These are phyloP conservation scores for Ariolimax columbianus DNA, from an alignment of 2,888 invertebrate species.

Conservation along the genomic window DNA sequence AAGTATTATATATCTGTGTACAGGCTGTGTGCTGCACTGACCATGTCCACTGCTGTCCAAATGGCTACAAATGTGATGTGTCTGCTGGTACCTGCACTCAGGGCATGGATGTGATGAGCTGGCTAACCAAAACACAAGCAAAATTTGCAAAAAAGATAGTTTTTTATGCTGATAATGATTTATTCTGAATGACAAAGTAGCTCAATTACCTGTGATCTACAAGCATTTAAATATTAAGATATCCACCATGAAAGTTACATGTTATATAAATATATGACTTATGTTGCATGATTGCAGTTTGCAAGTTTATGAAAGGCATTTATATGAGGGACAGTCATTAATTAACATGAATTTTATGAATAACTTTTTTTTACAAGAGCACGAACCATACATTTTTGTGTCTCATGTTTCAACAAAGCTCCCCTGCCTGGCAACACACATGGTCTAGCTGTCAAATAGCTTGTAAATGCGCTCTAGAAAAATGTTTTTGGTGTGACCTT, in stretches of 20 bases:
- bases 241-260: neutral
- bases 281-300: neutral
- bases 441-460: too few relatives aligned
- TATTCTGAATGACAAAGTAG: neutral
- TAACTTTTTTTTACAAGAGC: too few relatives aligned
- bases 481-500: too few relatives aligned
- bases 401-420: too few relatives aligned
- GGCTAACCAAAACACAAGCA: slow-evolving; percentile 40
- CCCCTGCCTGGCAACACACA: too few relatives aligned
- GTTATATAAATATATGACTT: neutral
- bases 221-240: neutral
- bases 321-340: neutral
- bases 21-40: slow-evolving; percentile 75
- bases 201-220: neutral
- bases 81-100: slow-evolving; percentile 60
- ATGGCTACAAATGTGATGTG: slow-evolving; percentile 66
- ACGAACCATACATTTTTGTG: too few relatives aligned
- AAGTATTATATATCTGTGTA: too few relatives aligned
- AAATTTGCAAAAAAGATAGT: neutral
- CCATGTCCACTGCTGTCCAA: slow-evolving; percentile 74
- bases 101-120: slow-evolving; percentile 36
- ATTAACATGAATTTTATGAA: neutral
- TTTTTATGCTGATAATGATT: too few relatives aligned
- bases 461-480: too few relatives aligned
- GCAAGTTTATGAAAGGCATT: neutral